Conservation (phyloP, 2,797 vertebrate species). For the Tinamus major region DNA sequence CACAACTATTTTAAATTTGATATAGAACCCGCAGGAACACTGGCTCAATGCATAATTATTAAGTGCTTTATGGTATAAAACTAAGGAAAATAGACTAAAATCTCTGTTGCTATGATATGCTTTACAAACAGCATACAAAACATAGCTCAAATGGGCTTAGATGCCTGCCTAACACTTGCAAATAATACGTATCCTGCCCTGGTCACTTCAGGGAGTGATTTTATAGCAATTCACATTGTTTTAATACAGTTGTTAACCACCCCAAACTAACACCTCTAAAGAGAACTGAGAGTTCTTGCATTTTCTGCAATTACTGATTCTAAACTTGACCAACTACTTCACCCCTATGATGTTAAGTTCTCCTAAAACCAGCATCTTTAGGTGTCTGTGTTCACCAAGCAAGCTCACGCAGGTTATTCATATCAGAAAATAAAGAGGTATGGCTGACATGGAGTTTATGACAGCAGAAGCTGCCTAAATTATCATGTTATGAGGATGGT, state of each 20-base stretch:
- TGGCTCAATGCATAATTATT: not conserved
- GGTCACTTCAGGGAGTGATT: not conserved
- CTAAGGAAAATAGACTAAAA: not conserved
- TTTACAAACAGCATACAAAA: conserved; percentile 25
- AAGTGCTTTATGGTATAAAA: not conserved
- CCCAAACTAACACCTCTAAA: not conserved
- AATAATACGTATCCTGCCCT: not conserved
- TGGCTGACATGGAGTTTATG: not conserved
- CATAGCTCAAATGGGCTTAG: not conserved
- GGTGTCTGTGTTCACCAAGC: not conserved
- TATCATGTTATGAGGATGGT: not conserved
- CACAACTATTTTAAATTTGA: not conserved
- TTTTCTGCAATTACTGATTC: not conserved
- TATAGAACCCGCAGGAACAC: not conserved
- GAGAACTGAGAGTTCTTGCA: not conserved
- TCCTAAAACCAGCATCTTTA: not conserved
- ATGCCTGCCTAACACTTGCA: not conserved
- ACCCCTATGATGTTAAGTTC: not conserved
- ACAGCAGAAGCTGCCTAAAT: not conserved
- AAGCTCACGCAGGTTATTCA: not conserved
- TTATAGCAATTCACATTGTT: not conserved
- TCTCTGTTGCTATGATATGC: not conserved
- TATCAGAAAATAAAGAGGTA: not conserved
- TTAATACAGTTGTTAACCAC: not conserved
- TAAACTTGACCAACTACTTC: not conserved